Percentiles rank a stretch among this genome's conserved stretches.
Evolutionary conservation across 2,113 vertebrate species (phyloP).

Genomic region (Carassius gibelio): DNA sequence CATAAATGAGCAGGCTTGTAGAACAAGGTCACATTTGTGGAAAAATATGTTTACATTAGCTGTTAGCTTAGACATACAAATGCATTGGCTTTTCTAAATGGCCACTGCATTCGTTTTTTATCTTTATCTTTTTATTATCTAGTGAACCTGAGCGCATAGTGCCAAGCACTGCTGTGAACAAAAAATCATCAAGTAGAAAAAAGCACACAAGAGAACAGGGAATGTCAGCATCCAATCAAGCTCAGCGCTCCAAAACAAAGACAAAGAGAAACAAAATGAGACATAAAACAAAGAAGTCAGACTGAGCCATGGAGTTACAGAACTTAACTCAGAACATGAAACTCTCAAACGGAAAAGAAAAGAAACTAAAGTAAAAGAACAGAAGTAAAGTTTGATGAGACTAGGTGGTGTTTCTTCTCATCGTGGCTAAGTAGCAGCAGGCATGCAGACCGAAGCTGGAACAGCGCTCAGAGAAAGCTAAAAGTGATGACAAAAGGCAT

Average conservation of each 20-base stretch:
- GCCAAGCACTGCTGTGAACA: neutral
- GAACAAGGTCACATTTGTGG: neutral
- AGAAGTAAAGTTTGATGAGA: too few species aligned
- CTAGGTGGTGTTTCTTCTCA: too few species aligned
- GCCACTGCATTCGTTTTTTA: neutral
- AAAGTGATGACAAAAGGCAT: too few species aligned
- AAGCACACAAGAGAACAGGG: constrained; percentile 20
- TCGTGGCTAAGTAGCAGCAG: too few species aligned
- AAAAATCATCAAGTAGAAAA: constrained; percentile 24
- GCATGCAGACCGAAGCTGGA: too few species aligned
- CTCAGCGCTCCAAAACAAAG: neutral
- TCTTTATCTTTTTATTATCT: neutral
- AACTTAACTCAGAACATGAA: too few species aligned
- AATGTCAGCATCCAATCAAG: constrained; percentile 31
- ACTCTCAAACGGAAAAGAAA: too few species aligned
- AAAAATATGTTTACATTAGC: constrained; percentile 18
- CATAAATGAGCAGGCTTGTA: neutral
- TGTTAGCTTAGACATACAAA: neutral
- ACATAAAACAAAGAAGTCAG: constrained; percentile 1
- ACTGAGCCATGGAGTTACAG: too few species aligned
- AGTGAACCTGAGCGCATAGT: neutral
- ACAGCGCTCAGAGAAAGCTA: too few species aligned
- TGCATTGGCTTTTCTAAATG: neutral
- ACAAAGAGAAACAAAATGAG: constrained; percentile 27
- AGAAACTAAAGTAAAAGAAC: too few species aligned